Evolutionary conservation across 2,888 invertebrate species (phyloP).

Genomic region (Drosophila gaucha): DNA sequence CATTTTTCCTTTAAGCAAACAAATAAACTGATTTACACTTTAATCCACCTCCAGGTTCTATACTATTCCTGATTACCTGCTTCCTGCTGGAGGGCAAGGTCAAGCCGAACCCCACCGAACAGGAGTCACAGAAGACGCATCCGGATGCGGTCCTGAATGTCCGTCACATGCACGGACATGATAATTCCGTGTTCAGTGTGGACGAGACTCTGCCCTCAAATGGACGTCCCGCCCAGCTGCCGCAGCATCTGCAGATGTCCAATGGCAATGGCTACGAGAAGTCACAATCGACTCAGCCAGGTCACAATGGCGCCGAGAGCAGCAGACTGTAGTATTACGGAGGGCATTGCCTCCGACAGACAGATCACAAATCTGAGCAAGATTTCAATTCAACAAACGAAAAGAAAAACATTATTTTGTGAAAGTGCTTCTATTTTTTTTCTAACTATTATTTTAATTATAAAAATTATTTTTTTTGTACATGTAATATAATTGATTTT

Average conservation of each 20-base stretch:
- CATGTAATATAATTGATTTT: constrained; percentile 44
- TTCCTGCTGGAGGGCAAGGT: constrained; percentile 90
- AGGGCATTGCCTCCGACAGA: neutral
- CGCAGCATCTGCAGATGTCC: constrained; percentile 78
- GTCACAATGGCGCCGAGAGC: constrained; percentile 81
- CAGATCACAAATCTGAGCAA: constrained; percentile 12
- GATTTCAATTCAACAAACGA: constrained; percentile 18
- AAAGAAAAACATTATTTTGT: constrained; percentile 13
- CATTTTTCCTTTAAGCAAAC: neutral
- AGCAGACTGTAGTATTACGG: constrained; percentile 79
- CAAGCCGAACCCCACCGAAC: constrained; percentile 36
- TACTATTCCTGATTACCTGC: constrained; percentile 92
- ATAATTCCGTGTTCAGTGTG: constrained; percentile 83
- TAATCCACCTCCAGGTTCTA: constrained; percentile 87
- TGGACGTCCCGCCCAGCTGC: constrained; percentile 77
- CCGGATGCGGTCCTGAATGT: constrained; percentile 64
- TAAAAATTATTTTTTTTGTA: constrained; percentile 5
- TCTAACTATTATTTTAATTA: constrained; percentile 10
- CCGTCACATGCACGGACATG: constrained; percentile 83
- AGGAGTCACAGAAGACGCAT: constrained; percentile 56
- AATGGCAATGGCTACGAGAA: constrained; percentile 73
- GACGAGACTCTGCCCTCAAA: constrained; percentile 81
- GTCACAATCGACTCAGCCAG: constrained; percentile 59
- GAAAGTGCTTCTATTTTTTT: constrained; percentile 33
- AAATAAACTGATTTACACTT: neutral